These are phyloP conservation scores for Graptemys geographica DNA, from an alignment of 2,797 vertebrate species.

Conservation along the genomic window DNA sequence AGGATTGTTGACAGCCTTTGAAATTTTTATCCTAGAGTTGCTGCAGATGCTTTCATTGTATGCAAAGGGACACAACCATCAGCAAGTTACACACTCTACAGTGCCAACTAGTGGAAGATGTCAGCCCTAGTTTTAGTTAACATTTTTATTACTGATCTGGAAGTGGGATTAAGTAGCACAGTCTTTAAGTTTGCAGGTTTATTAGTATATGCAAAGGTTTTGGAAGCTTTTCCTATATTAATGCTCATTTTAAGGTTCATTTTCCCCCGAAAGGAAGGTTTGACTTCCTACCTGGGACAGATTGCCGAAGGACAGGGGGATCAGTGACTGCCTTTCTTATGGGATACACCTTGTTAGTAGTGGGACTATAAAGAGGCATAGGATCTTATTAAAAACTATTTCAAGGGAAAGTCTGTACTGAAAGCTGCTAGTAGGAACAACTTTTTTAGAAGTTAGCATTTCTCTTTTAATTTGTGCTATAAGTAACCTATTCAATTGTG, in stretches of 20 bases:
- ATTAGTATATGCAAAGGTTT: not conserved
- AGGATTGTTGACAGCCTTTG: constrained; percentile 55
- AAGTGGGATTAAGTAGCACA: constrained; percentile 1
- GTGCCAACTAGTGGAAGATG: constrained; percentile 15
- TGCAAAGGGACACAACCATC: not conserved
- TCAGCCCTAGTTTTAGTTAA: not conserved
- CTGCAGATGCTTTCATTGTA: constrained; percentile 65
- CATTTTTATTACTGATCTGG: constrained; percentile 15
- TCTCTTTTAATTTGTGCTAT: not conserved
- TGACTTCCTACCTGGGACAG: not conserved
- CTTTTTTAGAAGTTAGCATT: not conserved
- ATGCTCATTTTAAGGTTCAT: not conserved
- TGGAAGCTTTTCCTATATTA: not conserved
- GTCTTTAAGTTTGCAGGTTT: not conserved
- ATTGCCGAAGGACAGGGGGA: not conserved
- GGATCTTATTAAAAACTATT: not conserved
- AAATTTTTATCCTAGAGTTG: constrained; percentile 61
- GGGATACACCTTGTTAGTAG: not conserved
- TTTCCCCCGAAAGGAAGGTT: not conserved
- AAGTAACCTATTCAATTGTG: not conserved
- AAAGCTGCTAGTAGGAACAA: not conserved
- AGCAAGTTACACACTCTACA: not conserved
- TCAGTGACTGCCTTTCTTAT: not conserved
- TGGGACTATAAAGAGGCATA: not conserved
- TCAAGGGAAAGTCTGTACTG: not conserved